Evolutionary conservation across 2,888 invertebrate genomes (phyloP).

Genomic region (Drosophila anomalipes): DNA sequence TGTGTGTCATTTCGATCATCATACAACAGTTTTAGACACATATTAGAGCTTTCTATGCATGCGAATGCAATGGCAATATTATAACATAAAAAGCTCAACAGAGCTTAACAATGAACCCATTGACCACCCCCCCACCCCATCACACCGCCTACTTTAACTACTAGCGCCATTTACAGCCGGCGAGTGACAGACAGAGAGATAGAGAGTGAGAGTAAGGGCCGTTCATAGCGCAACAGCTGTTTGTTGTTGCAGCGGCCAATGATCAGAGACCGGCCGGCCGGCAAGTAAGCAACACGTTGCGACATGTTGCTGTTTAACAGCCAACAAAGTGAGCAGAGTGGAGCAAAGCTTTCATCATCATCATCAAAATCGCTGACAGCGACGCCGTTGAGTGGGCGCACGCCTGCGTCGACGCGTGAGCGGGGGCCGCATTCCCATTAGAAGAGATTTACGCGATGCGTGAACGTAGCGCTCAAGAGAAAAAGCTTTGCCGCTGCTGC

Average conservation of each 20-base stretch:
- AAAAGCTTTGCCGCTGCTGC: slow-evolving; percentile 33
- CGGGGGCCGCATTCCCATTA: slow-evolving; percentile 38
- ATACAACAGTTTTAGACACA: background rate
- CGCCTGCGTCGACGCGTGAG: slow-evolving; percentile 31
- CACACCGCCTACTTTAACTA: background rate
- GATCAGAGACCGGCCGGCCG: slow-evolving; percentile 26
- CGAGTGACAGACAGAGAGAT: background rate
- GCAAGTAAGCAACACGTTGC: slow-evolving; percentile 32
- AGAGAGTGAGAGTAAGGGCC: background rate
- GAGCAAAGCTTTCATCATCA: slow-evolving; percentile 26
- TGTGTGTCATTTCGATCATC: background rate
- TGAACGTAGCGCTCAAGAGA: slow-evolving; percentile 16
- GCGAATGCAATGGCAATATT: background rate
- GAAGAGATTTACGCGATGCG: slow-evolving; percentile 58
- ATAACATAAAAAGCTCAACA: background rate
- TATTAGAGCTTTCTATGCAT: background rate
- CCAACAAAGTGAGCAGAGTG: slow-evolving; percentile 20
- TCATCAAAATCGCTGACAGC: slow-evolving; percentile 13
- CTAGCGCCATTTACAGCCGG: background rate
- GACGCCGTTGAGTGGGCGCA: slow-evolving; percentile 48
- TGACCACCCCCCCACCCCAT: background rate
- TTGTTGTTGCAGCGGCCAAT: slow-evolving; percentile 9
- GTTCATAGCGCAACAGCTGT: slow-evolving; percentile 41
- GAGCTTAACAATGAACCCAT: background rate
- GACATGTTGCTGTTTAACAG: slow-evolving; percentile 23